Evolutionary conservation across 2,797 vertebrate species (phyloP).

Genomic region (Sciurus vulgaris): DNA sequence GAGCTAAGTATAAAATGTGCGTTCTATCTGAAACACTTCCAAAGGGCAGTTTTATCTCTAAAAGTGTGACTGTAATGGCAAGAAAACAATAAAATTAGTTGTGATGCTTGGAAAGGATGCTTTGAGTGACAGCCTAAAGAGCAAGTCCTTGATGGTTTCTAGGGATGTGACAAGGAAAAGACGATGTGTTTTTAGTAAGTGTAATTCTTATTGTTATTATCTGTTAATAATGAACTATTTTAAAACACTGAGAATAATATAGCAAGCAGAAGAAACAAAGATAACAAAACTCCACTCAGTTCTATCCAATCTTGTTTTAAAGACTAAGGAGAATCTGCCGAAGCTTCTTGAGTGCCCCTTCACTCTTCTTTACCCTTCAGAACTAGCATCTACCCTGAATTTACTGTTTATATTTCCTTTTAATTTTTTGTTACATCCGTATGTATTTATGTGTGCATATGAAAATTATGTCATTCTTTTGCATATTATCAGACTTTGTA

Average conservation of each 20-base stretch:
- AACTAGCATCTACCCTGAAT: neutral
- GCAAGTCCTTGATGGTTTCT: neutral
- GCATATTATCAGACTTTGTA: neutral
- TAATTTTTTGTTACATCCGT: neutral
- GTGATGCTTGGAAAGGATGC: neutral
- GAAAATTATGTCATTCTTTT: slow-evolving; percentile 12
- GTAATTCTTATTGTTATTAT: neutral
- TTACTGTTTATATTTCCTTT: neutral
- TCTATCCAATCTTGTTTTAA: neutral
- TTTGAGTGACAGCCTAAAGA: neutral
- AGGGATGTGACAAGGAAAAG: slow-evolving; percentile 18
- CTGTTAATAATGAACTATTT: slow-evolving; percentile 43
- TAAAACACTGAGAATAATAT: neutral
- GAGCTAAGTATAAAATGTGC: slow-evolving; percentile 14
- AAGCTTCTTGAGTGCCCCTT: neutral
- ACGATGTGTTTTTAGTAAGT: neutral
- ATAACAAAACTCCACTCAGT: neutral
- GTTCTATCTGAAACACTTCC: neutral
- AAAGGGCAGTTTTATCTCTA: neutral
- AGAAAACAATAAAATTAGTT: slow-evolving; percentile 48
- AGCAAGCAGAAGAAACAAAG: neutral
- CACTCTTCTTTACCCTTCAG: neutral
- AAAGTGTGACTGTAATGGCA: neutral
- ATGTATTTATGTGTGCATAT: neutral
- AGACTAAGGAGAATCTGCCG: neutral